Evolutionary conservation across 2,888 invertebrate genomes (phyloP).

Genomic region (Galerucella calmariensis): DNA sequence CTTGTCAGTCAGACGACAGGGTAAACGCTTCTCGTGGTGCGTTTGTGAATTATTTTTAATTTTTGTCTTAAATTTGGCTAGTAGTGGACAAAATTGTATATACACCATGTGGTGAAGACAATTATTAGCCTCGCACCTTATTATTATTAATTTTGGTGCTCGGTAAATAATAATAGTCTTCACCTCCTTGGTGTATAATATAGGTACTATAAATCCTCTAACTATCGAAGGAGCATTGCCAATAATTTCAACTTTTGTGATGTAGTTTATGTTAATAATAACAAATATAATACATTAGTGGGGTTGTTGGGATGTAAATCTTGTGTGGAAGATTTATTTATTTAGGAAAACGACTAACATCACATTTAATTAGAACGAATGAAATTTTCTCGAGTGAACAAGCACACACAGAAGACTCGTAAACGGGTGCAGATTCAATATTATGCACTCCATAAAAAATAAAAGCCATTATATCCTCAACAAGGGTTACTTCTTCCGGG

Average conservation of each 20-base stretch:
- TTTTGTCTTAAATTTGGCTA: no score
- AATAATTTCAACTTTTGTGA: background rate
- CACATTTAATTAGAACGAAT: conserved; percentile 48
- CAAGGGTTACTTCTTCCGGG: conserved; percentile 57
- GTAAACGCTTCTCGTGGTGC: no score
- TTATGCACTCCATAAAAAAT: conserved; percentile 50
- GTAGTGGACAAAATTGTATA: no score
- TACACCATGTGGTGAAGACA: no score
- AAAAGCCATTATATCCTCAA: conserved; percentile 55
- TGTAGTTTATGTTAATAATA: background rate
- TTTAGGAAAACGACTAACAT: conserved; percentile 43
- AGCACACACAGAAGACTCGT: conserved; percentile 44
- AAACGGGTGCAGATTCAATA: conserved; percentile 47
- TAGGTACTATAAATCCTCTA: no score
- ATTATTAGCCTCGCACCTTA: no score
- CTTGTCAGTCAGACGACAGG: no score
- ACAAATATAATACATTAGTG: conserved; percentile 1
- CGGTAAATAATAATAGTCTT: no score
- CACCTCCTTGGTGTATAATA: no score
- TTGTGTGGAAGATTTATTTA: conserved; percentile 28
- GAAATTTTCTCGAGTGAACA: conserved; percentile 53
- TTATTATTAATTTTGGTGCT: no score
- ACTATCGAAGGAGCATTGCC: no score
- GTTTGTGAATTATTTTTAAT: no score
- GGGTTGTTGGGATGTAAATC: background rate